Conservation (phyloP, 2,113 vertebrate genomes). For the Naja naja region DNA sequence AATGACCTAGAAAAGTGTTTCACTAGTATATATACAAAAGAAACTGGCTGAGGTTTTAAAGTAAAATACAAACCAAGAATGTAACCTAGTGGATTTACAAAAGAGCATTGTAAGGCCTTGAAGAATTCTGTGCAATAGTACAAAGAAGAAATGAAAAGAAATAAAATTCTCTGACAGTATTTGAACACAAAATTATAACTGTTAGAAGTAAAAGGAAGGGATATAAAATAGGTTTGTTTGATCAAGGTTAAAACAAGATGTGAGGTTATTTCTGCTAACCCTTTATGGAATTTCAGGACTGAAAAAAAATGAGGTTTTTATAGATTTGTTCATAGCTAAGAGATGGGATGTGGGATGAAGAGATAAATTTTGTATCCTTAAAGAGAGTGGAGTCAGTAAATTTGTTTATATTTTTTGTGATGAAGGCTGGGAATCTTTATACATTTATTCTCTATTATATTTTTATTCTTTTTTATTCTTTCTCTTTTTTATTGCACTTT, state of each 20-base stretch:
- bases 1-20: not conserved
- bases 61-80: not conserved
- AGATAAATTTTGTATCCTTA: not conserved
- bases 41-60: not conserved
- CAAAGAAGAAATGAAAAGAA: not conserved
- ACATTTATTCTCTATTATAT: not conserved
- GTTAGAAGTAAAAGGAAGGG: not conserved
- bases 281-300: not conserved
- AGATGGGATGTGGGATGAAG: not conserved
- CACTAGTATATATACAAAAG: not conserved
- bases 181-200: not conserved
- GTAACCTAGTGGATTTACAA: not conserved
- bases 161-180: not conserved
- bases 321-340: not conserved
- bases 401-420: not conserved
- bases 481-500: not conserved
- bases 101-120: not conserved
- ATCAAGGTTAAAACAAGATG: not conserved
- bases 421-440: not conserved
- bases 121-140: not conserved
- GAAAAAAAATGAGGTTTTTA: not conserved
- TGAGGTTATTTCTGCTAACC: not conserved
- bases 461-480: not conserved
- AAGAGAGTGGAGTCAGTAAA: not conserved
- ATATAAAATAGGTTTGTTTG: not conserved